These are phyloP conservation scores for Rallus crepitans DNA, from an alignment of 2,797 vertebrate genomes.

Conservation along the genomic window DNA sequence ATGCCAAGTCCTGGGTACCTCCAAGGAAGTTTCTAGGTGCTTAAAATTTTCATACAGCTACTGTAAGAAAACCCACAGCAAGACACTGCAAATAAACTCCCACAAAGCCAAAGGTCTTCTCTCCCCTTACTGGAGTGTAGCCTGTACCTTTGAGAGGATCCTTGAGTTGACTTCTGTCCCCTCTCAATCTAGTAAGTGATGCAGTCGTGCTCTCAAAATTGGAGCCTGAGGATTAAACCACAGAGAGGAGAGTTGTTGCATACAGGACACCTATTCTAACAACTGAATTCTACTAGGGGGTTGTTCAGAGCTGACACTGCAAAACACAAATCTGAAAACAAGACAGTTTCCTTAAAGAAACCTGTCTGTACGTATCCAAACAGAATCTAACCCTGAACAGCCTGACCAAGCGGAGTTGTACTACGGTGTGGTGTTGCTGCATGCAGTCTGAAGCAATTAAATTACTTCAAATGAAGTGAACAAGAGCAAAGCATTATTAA, in stretches of 20 bases:
- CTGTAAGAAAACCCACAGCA: fast-evolving
- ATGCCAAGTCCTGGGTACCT: neutral
- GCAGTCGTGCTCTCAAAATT: neutral
- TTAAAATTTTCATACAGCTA: neutral
- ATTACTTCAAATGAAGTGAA: neutral
- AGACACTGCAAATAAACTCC: too few relatives aligned
- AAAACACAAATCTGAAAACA: neutral
- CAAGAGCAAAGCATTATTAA: neutral
- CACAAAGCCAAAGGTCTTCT: neutral
- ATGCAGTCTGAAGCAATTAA: neutral
- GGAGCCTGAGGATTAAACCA: neutral
- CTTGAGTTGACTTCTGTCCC: neutral
- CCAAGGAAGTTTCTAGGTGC: neutral
- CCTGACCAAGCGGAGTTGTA: neutral
- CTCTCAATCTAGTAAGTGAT: neutral
- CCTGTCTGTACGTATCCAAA: neutral
- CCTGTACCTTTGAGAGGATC: neutral
- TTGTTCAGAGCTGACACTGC: neutral
- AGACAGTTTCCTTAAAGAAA: neutral
- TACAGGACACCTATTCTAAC: neutral
- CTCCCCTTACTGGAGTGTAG: neutral
- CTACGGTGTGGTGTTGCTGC: neutral
- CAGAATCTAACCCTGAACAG: neutral
- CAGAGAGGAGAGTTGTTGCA: neutral
- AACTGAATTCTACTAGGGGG: fast-evolving